Base-by-base conservation (phyloP, 1,140 invertebrate species). In the Neocloeon triangulifer region DNA sequence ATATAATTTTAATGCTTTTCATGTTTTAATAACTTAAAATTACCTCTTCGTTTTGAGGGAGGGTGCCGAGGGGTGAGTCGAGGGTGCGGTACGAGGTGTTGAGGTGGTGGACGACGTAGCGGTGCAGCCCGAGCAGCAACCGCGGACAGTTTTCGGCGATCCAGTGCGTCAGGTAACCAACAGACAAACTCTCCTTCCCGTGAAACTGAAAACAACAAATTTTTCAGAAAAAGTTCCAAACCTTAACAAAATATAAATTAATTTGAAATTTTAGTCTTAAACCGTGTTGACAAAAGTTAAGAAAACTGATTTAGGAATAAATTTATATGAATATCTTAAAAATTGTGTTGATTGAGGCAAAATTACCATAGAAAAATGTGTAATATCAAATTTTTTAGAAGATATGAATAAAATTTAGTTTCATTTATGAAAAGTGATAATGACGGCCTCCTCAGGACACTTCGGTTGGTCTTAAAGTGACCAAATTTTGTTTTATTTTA, bases 141-240 rank as follows among this genome's bases (percentile, higher is more conserved):
- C 75, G 56, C 14, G 75, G 73, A 40, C 72, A 71, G 55, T 84
- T 69, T 38, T 69, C 61, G 38, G 65, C 62, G 10, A 84, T 56
- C 79, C 79, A 86, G 46, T 78, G 75, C 19, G 67, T 64, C 16
- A 82, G 64, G 44, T 67, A 85, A 38, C 67, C 66, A 1, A 66
- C 53, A 17, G 74, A 78, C 36, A 85, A 59, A 23, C 54, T 57
- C 26, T 68, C 61, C 53, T 81, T 80, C 15, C 66, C 65, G 46
- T 81, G 75, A 52, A 81, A 85, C 63, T 66, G 35, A 30, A 42
- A 47, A 40, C 14, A 20, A 33, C 23, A 25, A 32, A 37, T 4
- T 26, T 33, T 19, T 31, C 13, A 37, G 31, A 23, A 26, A 38
- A 39, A 20, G 19, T 28, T 26, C 19, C 13, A 19, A 32, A 9